phyloP scores from a whole-genome alignment of 2,113 vertebrate species.

The Pluvianellus socialis region DNA sequence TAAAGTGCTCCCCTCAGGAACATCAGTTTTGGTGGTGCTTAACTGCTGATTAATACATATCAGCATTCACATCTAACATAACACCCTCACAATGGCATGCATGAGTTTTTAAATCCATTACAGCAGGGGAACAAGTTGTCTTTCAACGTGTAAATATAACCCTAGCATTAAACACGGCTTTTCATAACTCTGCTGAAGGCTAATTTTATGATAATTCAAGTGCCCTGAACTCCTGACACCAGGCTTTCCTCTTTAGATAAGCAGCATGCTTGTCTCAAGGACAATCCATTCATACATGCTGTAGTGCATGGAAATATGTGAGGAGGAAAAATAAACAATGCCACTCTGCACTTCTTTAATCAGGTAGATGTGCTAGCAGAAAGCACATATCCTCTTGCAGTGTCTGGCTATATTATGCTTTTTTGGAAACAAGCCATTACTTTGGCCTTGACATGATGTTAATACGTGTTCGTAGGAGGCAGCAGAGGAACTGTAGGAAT shows the following conservation, averaged over 20 bases:
- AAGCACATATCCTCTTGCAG: neutral
- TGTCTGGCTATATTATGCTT: neutral
- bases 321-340: conserved; percentile 47
- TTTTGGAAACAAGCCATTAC: conserved; percentile 32
- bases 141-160: neutral
- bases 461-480: neutral
- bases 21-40: neutral
- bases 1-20: neutral
- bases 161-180: neutral
- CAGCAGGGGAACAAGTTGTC: neutral
- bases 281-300: conserved; percentile 20
- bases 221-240: conserved; percentile 15
- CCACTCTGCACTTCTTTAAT: neutral
- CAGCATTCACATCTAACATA: neutral
- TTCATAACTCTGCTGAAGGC: neutral
- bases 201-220: conserved; percentile 4
- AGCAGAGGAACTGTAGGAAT: neutral
- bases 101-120: neutral
- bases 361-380: conserved; percentile 39
- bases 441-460: conserved; percentile 7
- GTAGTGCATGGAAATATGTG: neutral
- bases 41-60: neutral
- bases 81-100: neutral
- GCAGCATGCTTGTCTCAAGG: conserved; percentile 30
- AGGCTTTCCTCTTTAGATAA: conserved; percentile 55